phyloP scores from a whole-genome alignment of 2,888 invertebrate genomes.

The Agrotis ipsilon region DNA sequence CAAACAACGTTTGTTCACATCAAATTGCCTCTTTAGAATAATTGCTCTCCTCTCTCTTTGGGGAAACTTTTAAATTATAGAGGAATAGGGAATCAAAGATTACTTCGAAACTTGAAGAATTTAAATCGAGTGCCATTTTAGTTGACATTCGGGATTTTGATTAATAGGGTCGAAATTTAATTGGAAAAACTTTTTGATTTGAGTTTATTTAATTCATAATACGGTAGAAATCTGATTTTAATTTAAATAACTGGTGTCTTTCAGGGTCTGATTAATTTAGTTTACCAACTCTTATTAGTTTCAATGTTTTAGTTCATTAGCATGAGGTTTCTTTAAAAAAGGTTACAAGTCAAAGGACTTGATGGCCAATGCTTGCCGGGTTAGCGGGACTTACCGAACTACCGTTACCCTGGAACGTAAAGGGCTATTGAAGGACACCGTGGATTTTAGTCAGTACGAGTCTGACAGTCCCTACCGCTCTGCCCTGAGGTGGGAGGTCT shows the following conservation, averaged over 20 bases:
- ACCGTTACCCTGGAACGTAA: no score
- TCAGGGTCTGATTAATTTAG: constrained; percentile 13
- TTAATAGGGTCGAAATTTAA: constrained; percentile 41
- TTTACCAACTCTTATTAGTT: constrained; percentile 20
- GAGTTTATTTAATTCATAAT: constrained; percentile 22
- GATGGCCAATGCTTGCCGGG: no score
- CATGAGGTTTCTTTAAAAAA: not conserved
- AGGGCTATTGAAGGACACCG: no score
- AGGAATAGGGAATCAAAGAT: constrained; percentile 59
- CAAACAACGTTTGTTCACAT: constrained; percentile 74
- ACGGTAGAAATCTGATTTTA: constrained; percentile 9
- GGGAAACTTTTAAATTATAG: constrained; percentile 75
- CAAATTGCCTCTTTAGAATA: constrained; percentile 82
- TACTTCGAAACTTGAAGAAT: constrained; percentile 47
- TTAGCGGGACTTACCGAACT: no score
- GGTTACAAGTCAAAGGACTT: not conserved
- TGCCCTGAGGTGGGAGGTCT: no score
- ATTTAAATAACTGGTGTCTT: constrained; percentile 26
- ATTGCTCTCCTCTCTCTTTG: constrained; percentile 79
- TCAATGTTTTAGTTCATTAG: not conserved
- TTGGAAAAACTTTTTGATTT: constrained; percentile 44
- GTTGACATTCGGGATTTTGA: constrained; percentile 43
- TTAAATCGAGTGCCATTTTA: constrained; percentile 48
- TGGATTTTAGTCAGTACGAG: no score
- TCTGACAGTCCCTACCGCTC: no score